phyloP scores from a whole-genome alignment of 2,888 invertebrate species.

The Sipha maydis region DNA sequence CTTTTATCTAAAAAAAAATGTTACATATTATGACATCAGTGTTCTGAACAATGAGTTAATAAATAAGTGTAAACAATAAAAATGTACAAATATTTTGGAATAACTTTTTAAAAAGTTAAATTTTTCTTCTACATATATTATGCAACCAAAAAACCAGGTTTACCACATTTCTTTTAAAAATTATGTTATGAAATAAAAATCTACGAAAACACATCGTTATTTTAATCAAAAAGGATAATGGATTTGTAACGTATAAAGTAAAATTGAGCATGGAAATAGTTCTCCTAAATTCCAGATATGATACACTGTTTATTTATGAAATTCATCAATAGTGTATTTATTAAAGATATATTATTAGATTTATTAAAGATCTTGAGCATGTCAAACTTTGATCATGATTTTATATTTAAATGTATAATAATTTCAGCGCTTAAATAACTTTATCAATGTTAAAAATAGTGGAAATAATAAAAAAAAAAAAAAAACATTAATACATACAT shows the following conservation, averaged over 20 bases:
- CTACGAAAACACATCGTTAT: background rate
- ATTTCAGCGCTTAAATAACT: background rate
- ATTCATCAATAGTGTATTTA: slow-evolving; percentile 3
- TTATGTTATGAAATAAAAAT: background rate
- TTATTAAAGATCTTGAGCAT: slow-evolving; percentile 38
- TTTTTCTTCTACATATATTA: too few species aligned
- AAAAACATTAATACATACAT: background rate
- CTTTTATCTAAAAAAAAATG: too few species aligned
- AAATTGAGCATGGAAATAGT: background rate
- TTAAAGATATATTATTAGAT: slow-evolving; percentile 15
- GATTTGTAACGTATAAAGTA: background rate
- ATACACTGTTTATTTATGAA: background rate
- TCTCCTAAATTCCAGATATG: background rate
- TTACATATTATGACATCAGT: too few species aligned
- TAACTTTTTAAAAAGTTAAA: too few species aligned
- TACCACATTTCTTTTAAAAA: too few species aligned
- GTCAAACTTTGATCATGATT: background rate
- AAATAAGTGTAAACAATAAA: too few species aligned
- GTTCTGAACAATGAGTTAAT: too few species aligned
- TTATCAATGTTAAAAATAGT: slow-evolving; percentile 16
- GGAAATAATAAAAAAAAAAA: slow-evolving; percentile 6
- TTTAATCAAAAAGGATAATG: background rate
- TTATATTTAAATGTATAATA: background rate
- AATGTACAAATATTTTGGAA: too few species aligned
- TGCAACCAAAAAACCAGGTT: too few species aligned